Evolutionary conservation across 2,797 vertebrate genomes (phyloP).

Genomic region (Chaunax sp.): DNA sequence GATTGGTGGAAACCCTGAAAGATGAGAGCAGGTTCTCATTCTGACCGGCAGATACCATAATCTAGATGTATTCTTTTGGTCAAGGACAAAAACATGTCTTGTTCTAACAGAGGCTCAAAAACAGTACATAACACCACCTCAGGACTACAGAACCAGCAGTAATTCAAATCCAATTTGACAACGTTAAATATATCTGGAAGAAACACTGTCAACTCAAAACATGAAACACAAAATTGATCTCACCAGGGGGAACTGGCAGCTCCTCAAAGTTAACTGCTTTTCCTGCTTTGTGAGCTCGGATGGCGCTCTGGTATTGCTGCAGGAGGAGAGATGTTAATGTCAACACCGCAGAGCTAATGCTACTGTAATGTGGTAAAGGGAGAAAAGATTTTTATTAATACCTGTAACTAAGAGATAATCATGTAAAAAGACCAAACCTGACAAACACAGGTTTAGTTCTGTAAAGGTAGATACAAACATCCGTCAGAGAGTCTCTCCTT

Average conservation of each 20-base stretch:
- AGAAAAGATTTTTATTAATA: not conserved
- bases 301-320: constrained; percentile 97
- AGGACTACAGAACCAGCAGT: not conserved
- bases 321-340: constrained; percentile 17
- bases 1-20: constrained; percentile 93
- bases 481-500: not conserved
- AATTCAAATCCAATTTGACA: constrained; percentile 11
- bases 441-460: too few relatives aligned
- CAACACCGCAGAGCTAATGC: not conserved
- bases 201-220: not conserved
- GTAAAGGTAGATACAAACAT: not conserved
- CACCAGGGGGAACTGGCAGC: constrained; percentile 94
- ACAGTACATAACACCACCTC: not conserved
- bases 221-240: constrained; percentile 40
- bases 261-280: constrained; percentile 90
- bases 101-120: not conserved
- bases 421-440: too few relatives aligned
- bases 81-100: not conserved
- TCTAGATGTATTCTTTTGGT: not conserved
- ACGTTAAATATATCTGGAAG: not conserved
- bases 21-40: constrained; percentile 4
- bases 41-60: not conserved
- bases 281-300: constrained; percentile 91
- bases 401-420: not conserved
- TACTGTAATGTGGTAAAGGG: not conserved